phyloP scores from a whole-genome alignment of 2,888 invertebrate species.

The Dicyrtomina minuta region DNA sequence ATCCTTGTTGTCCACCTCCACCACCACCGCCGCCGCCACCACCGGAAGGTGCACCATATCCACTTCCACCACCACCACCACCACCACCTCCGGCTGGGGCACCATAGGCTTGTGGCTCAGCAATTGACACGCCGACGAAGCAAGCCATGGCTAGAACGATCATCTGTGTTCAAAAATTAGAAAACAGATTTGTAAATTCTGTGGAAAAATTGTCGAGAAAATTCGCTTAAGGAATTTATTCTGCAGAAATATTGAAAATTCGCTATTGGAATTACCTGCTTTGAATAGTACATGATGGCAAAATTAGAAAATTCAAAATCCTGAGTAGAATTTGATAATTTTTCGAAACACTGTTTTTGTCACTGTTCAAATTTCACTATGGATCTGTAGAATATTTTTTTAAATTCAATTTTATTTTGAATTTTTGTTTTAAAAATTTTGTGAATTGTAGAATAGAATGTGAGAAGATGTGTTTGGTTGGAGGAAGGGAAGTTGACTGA shows the following conservation, averaged over 20 bases:
- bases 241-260: too few species aligned
- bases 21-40: slow-evolving; percentile 13
- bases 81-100: slow-evolving; percentile 25
- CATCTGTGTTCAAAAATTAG: not conserved
- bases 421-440: too few species aligned
- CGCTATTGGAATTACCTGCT: slow-evolving; percentile 4
- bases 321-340: too few species aligned
- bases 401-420: too few species aligned
- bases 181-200: not conserved
- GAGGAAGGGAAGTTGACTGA: too few species aligned
- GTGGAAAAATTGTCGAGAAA: not conserved
- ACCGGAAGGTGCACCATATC: not conserved
- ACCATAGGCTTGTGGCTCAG: slow-evolving; percentile 30
- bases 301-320: not conserved
- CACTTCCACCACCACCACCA: slow-evolving; percentile 21
- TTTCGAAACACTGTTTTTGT: too few species aligned
- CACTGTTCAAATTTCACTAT: too few species aligned
- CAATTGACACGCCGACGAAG: slow-evolving; percentile 12
- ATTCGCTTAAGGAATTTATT: too few species aligned
- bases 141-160: slow-evolving; percentile 15
- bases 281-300: slow-evolving; percentile 5
- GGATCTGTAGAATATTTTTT: too few species aligned
- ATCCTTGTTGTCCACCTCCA: too few species aligned
- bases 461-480: too few species aligned
- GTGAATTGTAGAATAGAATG: too few species aligned